Base-by-base conservation (phyloP, 2,113 vertebrate genomes). In the Bombycilla garrulus region DNA sequence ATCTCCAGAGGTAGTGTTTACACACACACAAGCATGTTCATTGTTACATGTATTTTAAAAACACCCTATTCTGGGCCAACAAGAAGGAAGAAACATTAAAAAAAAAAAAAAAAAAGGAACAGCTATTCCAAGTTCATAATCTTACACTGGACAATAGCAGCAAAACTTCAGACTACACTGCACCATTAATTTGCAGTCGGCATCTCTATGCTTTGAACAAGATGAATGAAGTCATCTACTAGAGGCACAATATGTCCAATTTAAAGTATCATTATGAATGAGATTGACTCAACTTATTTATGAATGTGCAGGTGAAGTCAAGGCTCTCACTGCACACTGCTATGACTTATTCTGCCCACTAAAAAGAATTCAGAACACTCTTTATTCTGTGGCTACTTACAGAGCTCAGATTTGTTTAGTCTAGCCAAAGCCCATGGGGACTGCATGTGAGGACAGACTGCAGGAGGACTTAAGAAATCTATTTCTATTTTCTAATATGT, bases 11-110 rank as follows among this genome's bases (percentile, higher is more conserved):
- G 36, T 23, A 87, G 62, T 53, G 38, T 54, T 90, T 35, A 92
- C 57, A 96, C 88, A 97, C 62, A 90, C 35, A 95, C 25, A 95
- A 3, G 64, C 21, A 87, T 31, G 66, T 92, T 92, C 48, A 48
- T 23, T 74, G 80, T 62, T 92, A 84, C 31, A 92, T 51, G 12
- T 51, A 44, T 44, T 80, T 60, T 38, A 47, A 72, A 83, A 78
- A n/a, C 53, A 84, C 88, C 74, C 47, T 72, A 71, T 72, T 47
- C 86, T 11, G 53, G n/a, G 82, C 60, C 42, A 83, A 90, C 29
- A 79, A 18, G 18, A 87, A 44, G 62, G 26, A 83, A 94, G 51
- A 54, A 94, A 86, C 33, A 62, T 35, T 15, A 58, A 61, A 31
- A 72, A 36, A 7, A 5, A 31, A 38, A 78, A 73, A 42, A 42